Conservation (phyloP, 2,797 vertebrate genomes). For the Coreius guichenoti region DNA sequence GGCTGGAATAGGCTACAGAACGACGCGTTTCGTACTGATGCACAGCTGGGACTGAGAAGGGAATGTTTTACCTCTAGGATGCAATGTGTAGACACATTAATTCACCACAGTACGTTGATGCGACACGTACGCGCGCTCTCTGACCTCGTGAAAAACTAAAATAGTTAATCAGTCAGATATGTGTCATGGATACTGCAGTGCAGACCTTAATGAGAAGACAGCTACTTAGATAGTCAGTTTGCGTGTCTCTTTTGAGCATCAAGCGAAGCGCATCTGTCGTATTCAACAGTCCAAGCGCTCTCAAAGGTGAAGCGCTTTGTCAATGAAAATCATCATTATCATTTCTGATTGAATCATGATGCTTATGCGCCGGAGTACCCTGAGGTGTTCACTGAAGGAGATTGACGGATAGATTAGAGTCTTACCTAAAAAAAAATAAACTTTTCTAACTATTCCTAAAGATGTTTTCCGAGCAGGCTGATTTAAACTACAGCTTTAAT, state of each 20-base stretch:
- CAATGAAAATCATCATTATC: neutral
- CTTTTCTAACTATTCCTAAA: neutral
- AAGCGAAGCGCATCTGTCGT: neutral
- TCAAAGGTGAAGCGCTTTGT: slow-evolving; percentile 13
- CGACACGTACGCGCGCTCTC: neutral
- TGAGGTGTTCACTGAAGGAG: neutral
- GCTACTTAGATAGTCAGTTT: neutral
- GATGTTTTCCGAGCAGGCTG: slow-evolving; percentile 72
- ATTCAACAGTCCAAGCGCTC: neutral
- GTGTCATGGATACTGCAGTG: neutral
- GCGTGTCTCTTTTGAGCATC: neutral
- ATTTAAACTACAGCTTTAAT: slow-evolving; percentile 78
- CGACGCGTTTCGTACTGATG: neutral
- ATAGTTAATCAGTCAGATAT: neutral
- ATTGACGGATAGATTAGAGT: neutral
- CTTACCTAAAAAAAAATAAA: neutral
- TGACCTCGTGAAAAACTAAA: neutral
- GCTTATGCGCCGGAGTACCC: neutral
- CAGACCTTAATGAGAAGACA: neutral
- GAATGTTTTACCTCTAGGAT: neutral
- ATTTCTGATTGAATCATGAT: neutral
- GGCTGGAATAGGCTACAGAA: neutral
- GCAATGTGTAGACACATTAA: neutral
- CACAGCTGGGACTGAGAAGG: neutral
- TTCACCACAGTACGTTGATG: neutral